Evolutionary conservation across 2,113 vertebrate species (phyloP).

Genomic region (Callipepla squamata): DNA sequence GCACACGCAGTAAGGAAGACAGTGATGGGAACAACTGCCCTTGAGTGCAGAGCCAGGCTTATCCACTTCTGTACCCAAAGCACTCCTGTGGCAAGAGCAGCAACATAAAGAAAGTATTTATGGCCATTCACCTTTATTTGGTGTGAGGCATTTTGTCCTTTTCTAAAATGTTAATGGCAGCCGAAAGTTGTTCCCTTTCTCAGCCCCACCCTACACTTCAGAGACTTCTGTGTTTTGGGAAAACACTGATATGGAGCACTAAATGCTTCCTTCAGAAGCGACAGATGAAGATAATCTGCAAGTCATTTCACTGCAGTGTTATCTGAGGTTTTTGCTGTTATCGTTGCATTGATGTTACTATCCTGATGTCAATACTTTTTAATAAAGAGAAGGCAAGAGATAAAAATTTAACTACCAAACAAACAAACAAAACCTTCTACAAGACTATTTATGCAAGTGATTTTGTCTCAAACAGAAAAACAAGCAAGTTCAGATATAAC

Average conservation of each 20-base stretch:
- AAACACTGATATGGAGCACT: background rate
- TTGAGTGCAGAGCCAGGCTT: background rate
- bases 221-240: background rate
- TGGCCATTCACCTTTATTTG: background rate
- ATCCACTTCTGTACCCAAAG: background rate
- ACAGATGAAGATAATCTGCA: background rate
- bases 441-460: background rate
- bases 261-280: background rate
- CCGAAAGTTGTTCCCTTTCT: background rate
- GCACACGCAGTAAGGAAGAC: background rate
- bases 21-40: background rate
- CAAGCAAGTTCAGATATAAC: background rate
- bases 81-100: background rate
- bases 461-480: conserved; percentile 7
- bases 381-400: background rate
- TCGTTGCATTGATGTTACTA: background rate
- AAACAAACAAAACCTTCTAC: background rate
- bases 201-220: background rate
- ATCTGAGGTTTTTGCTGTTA: background rate
- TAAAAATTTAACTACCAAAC: background rate
- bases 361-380: background rate
- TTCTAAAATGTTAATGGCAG: conserved; percentile 3
- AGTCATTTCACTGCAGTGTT: background rate
- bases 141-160: background rate
- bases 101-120: background rate